Evolutionary conservation across 2,888 invertebrate genomes (phyloP).

Genomic region (Agonopterix arenella): DNA sequence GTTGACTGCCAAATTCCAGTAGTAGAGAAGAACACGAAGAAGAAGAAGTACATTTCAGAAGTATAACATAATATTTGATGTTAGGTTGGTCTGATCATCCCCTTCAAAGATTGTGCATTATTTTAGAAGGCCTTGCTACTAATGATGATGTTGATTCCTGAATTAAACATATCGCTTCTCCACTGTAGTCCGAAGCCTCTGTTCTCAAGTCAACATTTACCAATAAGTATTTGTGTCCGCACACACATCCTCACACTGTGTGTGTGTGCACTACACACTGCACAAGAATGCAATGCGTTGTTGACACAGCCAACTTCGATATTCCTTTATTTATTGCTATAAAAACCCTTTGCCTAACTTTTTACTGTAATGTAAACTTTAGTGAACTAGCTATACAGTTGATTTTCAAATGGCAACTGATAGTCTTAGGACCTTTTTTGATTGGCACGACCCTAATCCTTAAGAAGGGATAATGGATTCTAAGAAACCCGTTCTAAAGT

Average conservation of each 20-base stretch:
- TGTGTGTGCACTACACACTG: conserved; percentile 55
- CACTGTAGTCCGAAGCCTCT: conserved; percentile 25
- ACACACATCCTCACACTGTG: conserved; percentile 24
- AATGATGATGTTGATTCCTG: too few species aligned
- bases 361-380: conserved; percentile 17
- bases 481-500: conserved; percentile 22
- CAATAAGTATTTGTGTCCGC: conserved; percentile 70
- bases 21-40: too few species aligned
- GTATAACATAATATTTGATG: too few species aligned
- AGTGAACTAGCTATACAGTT: neutral
- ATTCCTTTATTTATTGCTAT: conserved; percentile 76
- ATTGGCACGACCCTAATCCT: conserved; percentile 11
- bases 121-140: too few species aligned
- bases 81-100: too few species aligned
- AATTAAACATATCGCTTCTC: conserved; percentile 17
- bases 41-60: too few species aligned
- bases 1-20: too few species aligned
- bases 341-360: conserved; percentile 52
- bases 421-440: conserved; percentile 29
- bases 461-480: conserved; percentile 25
- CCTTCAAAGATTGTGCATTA: too few species aligned
- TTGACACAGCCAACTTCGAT: conserved; percentile 76
- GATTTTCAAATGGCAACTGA: conserved; percentile 8
- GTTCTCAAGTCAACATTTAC: conserved; percentile 69
- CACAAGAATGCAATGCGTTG: conserved; percentile 75